Percentiles rank a stretch among this genome's conserved stretches.
phyloP scores from a whole-genome alignment of 2,888 invertebrate genomes.

The Caenorhabditis imperialis region DNA sequence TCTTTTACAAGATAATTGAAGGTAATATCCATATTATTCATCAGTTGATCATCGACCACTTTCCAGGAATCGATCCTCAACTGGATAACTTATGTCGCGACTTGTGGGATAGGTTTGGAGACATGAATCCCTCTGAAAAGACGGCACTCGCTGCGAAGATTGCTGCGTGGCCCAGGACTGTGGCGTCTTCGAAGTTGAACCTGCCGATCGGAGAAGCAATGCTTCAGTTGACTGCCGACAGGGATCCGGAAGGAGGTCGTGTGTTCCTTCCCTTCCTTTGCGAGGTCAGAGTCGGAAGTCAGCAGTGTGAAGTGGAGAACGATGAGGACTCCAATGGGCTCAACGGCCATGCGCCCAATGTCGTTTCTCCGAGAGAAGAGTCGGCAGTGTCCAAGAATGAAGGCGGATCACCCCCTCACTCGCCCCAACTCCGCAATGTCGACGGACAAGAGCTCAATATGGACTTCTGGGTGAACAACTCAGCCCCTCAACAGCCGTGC shows the following conservation, averaged over 20 bases:
- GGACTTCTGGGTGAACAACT: constrained; percentile 71
- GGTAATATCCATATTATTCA: constrained; percentile 30
- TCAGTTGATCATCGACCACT: too few relatives aligned
- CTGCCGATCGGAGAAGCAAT: constrained; percentile 77
- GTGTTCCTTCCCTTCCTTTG: constrained; percentile 77
- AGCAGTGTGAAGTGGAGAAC: constrained; percentile 44
- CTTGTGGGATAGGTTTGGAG: constrained; percentile 64
- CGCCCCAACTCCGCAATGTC: constrained; percentile 43
- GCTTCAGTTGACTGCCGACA: constrained; percentile 65
- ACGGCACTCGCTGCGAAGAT: constrained; percentile 34
- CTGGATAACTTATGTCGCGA: constrained; percentile 63
- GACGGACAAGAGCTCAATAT: constrained; percentile 70
- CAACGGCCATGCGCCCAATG: constrained; percentile 28
- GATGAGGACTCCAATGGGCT: constrained; percentile 48
- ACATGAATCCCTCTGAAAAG: constrained; percentile 55
- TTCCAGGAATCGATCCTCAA: constrained; percentile 59
- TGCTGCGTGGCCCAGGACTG: constrained; percentile 48
- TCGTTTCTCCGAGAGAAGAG: constrained; percentile 39
- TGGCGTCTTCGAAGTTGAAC: constrained; percentile 52
- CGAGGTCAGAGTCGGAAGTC: constrained; percentile 63
- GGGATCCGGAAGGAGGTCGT: constrained; percentile 52
- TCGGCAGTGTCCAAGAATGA: constrained; percentile 17
- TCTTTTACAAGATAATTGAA: constrained; percentile 63
- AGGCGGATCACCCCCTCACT: constrained; percentile 52
- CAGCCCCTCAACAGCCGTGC: constrained; percentile 9